Base-by-base conservation (phyloP, 2,113 vertebrate genomes). In the Paedocypris sp. region DNA sequence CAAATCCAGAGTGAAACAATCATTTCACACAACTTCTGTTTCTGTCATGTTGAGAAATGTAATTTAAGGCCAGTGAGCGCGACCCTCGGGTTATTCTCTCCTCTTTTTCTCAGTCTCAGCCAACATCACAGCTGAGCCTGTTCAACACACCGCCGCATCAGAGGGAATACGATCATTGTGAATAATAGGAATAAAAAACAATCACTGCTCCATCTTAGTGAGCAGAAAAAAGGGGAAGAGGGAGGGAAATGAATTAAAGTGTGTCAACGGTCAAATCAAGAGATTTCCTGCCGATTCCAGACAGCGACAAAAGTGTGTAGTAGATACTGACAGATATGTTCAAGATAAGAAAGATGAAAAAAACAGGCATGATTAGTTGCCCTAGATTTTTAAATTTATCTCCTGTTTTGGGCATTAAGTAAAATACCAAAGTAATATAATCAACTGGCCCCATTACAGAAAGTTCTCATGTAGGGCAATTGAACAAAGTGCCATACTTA, bases 61-160 rank as follows among this genome's bases (percentile, higher is more conserved):
- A 79, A 83, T 85, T 83, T 82, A 75, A 83, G 79, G 81, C 76
- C 80, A 79, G 74, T 69, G 73, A 82, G 68, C 75, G 38, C 73
- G 78, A 79, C 81, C 83, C 77, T 48, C 63, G 60, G 83, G 84
- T 79, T 75, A 67, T 65, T 71, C 66, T 77, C 16, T 19, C 39
- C 32, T 26, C 35, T 66, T 20, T 42, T 22, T 50, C 54, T 43
- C 26, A 8, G 4, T 28, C 42, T 67, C 9, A 29, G 10, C 19
- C 42, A 9, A 6, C 31, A 12, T 61, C 15, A 54, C 67, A 73
- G 73, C 67, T 73, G 70, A 53, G 46, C 56, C 58, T 68, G 18
- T 43, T 42, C 57, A 29, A 53, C 51, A 35, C 42, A 50, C 35
- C 3, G 28, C 35, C 26, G 31, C 41, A 56, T 49, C 60, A 25